Evolutionary conservation across 2,113 vertebrate genomes (phyloP).

Genomic region (Dendropsophus ebraccatus): DNA sequence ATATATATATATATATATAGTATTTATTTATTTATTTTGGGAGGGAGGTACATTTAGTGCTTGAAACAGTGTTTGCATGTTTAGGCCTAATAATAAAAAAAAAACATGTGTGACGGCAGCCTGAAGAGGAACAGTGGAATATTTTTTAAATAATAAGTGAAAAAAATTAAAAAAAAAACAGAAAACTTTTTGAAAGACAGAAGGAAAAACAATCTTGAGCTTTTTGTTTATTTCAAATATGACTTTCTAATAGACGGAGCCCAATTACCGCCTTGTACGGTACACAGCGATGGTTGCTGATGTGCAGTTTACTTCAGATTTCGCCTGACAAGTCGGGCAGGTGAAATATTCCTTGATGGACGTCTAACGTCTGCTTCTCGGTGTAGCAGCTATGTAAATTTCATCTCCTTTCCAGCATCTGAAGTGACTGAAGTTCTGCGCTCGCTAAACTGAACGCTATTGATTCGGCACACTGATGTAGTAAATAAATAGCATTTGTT

Average conservation of each 20-base stretch:
- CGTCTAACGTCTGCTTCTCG: neutral
- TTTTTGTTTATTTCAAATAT: neutral
- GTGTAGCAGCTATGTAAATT: constrained; percentile 39
- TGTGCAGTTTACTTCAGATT: constrained; percentile 14
- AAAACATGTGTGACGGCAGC: too few species aligned
- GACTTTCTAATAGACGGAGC: constrained; percentile 27
- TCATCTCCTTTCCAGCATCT: constrained; percentile 19
- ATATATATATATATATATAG: too few species aligned
- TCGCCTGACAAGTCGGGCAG: constrained; percentile 31
- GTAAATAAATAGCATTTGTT: constrained; percentile 44
- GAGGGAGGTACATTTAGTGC: too few species aligned
- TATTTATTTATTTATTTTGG: too few species aligned
- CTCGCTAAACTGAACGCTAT: constrained; percentile 43
- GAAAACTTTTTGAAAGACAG: neutral
- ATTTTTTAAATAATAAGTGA: neutral
- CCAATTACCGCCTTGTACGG: constrained; percentile 2
- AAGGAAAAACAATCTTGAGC: neutral
- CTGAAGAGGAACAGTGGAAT: too few species aligned
- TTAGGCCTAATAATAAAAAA: too few species aligned
- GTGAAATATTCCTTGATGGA: constrained; percentile 28
- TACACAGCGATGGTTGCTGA: constrained; percentile 19
- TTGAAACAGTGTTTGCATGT: too few species aligned
- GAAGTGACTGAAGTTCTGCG: constrained; percentile 14
- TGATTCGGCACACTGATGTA: constrained; percentile 39
- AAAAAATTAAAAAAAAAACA: neutral